Evolutionary conservation across 2,888 invertebrate genomes (phyloP).

Genomic region (Salticus scenicus): DNA sequence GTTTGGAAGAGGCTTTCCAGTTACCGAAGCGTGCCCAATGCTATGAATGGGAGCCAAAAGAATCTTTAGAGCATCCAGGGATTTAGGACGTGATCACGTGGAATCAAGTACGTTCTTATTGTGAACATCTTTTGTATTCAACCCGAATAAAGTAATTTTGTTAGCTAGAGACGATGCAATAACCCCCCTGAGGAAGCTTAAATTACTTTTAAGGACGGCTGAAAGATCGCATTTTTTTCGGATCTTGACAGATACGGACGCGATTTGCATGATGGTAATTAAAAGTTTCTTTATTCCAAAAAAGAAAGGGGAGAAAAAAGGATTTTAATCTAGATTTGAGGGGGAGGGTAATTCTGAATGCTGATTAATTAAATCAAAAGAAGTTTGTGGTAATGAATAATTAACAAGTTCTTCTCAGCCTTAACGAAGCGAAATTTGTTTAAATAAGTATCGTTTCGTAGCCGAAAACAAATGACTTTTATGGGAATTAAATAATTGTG

Average conservation of each 20-base stretch:
- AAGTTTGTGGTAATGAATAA: slow-evolving; percentile 17
- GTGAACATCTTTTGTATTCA: slow-evolving; percentile 15
- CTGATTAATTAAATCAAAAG: slow-evolving; percentile 59
- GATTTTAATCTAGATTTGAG: slow-evolving; percentile 64
- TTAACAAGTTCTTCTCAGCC: neutral
- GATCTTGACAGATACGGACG: slow-evolving; percentile 49
- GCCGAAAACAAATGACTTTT: neutral
- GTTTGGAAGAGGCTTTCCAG: slow-evolving; percentile 46
- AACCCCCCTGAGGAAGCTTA: slow-evolving; percentile 47
- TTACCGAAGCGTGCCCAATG: slow-evolving; percentile 56
- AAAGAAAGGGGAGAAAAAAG: neutral
- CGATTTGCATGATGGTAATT: slow-evolving; percentile 61
- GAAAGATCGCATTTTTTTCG: slow-evolving; percentile 63
- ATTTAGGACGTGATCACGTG: slow-evolving; percentile 55
- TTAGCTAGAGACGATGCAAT: slow-evolving; percentile 31
- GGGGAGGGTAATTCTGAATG: slow-evolving; percentile 49
- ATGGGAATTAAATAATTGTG: too few species aligned
- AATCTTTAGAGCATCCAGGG: slow-evolving; percentile 43
- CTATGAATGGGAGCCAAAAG: slow-evolving; percentile 60
- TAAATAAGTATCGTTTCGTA: neutral
- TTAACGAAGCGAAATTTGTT: neutral
- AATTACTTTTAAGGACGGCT: slow-evolving; percentile 67
- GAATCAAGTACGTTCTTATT: slow-evolving; percentile 50
- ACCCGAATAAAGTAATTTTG: slow-evolving; percentile 47
- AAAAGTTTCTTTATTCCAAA: slow-evolving; percentile 62